A percentile compares a stretch with the other conserved stretches of the same genome.
Evolutionary conservation across 37 sponge, comb jelly and placozoan genomes (phyloP).

Genomic region (Amphimedon queenslandica): DNA sequence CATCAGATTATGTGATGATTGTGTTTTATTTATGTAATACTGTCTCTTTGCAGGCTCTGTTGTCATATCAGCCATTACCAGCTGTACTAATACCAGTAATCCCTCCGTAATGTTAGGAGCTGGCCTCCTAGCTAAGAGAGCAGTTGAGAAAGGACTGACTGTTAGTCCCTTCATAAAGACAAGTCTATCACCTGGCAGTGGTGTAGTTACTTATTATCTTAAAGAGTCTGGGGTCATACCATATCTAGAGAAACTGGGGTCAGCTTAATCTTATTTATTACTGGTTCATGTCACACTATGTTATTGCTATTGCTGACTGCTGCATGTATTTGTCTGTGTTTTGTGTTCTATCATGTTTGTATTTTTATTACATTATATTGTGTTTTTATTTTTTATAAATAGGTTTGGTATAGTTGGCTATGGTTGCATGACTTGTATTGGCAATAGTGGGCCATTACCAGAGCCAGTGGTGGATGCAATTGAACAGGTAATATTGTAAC

Average conservation of each 20-base stretch:
- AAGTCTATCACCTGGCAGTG: constrained; percentile 82
- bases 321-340: too few species aligned
- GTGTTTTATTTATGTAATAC: neutral
- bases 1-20: neutral
- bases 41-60: constrained; percentile 63
- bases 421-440: constrained; percentile 94
- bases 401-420: constrained; percentile 83
- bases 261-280: neutral
- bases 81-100: constrained; percentile 94
- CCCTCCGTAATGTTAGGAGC: constrained; percentile 97
- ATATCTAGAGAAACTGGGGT: constrained; percentile 82
- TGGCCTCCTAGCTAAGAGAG: constrained; percentile 82
- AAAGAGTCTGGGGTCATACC: constrained; percentile 87
- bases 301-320: too few species aligned
- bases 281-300: too few species aligned
- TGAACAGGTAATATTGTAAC: constrained; percentile 69
- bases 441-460: constrained; percentile 86
- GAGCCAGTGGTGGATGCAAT: constrained; percentile 68
- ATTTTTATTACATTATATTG: neutral
- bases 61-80: constrained; percentile 90
- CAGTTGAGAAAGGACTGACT: constrained; percentile 75
- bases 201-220: constrained; percentile 86
- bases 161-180: constrained; percentile 89
- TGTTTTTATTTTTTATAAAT: neutral
- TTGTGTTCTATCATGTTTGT: too few species aligned